Base-by-base conservation (phyloP, 1,140 invertebrate species). In the Drepana arcuata region DNA sequence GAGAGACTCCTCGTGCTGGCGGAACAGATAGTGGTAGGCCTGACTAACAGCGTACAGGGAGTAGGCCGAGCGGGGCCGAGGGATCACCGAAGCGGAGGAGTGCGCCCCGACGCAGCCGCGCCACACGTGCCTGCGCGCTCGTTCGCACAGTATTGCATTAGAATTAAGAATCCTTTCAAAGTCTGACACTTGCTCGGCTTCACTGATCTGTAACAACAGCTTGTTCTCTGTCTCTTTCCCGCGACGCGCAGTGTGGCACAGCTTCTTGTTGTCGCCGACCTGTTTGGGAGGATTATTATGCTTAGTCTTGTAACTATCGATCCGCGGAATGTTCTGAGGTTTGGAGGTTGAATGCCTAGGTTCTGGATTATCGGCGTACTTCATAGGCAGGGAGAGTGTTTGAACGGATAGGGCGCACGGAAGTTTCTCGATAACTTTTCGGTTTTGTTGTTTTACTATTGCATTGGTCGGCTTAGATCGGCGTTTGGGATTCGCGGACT, bases 131-230 rank as follows among this genome's bases (percentile, higher is more conserved):
- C 64, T 48, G 39, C 56, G 68, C 51, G 60, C 61, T 30, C 67
- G 65, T 54, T 64, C 65, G 52, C 61, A 66, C 64, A 77, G 74
- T 80, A 81, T 75, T 71, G 83, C 75, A 82, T 83, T 82, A 77
- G 73, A 73, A 67, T 72, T 72, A 68, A 84, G 83, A 83, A 84
- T 84, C 80, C 83, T 82, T 80, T 84, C 74, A 83, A 84, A 84
- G 79, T 84, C 83, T 11, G 72, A 60, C 70, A 83, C 79, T 84
- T 80, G 69, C 25, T 78, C 62, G 81, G 83, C 83, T 83, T 84
- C 83, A 44, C 75, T 75, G 67, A 84, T 84, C 71, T 82, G 73
- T 57, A 78, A 42, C 52, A 84, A 61, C 56, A 83, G 59, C 53
- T 65, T 77, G 66, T 83, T 84, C 60, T 81, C 70, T 45, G 80